Base-by-base conservation (phyloP, 2,113 vertebrate genomes). In the Cephalophus harveyi region DNA sequence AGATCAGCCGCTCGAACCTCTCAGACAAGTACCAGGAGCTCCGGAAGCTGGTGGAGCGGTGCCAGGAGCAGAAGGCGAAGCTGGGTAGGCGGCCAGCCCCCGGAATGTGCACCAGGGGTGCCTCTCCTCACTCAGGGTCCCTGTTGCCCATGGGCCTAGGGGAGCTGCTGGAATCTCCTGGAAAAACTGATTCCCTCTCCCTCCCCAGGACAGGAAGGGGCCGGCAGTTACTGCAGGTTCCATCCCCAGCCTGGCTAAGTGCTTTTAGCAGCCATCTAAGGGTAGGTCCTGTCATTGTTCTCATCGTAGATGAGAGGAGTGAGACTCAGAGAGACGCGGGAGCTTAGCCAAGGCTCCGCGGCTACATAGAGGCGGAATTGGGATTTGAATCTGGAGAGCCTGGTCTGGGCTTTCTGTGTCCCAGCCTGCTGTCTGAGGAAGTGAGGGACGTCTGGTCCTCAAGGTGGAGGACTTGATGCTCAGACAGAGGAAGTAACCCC, bases 11-110 rank as follows among this genome's bases (percentile, higher is more conserved):
- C 79, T 97, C 99, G 0, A 98, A 98, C 48, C 99, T 99, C 95
- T 99, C 99, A 0, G 98, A 97, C 94, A 99, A 99, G 89, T 99
- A 99, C 60, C 98, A 99, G 71, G 99, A 99, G 97, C 99, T 99
- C 43, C 99, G 99, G 97, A 97, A 97, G 33, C 97, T 99, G 74
- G 97, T 98, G 4, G 98, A 99, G 30, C 98, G 78, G 9, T 99
- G 98, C 50, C 98, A 98, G 79, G 98, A 99, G 95, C 99, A 99
- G 91, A 99, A 98, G 98, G 98, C 98, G 1, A 98, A 98, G 76
- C 97, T 99, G 89, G 99, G 99, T 99, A 96, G 40, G 96, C 0
- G 5, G 60, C n/a, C 1, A 7, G 57, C 5, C 30, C 52, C 0
- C 0, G 36, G 79, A 23, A n/a, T 8, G 54, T 7, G 9, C 25